These are phyloP conservation scores for Reticulitermes lucifugus DNA, from an alignment of 2,888 invertebrate genomes.

Conservation along the genomic window DNA sequence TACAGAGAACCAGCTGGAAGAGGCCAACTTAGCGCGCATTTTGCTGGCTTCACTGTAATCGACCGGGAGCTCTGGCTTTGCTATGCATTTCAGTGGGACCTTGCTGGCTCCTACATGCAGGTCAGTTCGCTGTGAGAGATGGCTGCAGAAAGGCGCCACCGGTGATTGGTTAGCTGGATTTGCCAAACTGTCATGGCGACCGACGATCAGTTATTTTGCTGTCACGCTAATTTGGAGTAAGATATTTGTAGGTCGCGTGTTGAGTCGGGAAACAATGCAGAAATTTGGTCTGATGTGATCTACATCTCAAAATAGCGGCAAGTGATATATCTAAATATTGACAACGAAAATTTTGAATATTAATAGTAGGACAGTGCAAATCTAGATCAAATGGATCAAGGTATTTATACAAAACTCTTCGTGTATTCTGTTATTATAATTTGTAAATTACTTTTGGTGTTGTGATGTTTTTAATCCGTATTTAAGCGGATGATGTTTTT, in stretches of 20 bases:
- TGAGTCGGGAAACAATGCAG: neutral
- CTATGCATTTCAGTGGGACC: slow-evolving; percentile 18
- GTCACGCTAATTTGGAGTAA: slow-evolving; percentile 21
- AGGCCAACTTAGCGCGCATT: neutral
- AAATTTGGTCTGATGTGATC: neutral
- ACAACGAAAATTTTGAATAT: slow-evolving; percentile 35
- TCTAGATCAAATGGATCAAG: slow-evolving; percentile 35
- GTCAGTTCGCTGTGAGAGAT: slow-evolving; percentile 38
- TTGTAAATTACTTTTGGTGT: slow-evolving; percentile 30
- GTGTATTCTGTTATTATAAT: slow-evolving; percentile 22
- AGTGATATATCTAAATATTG: neutral
- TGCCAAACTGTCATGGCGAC: slow-evolving; percentile 39
- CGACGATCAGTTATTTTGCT: slow-evolving; percentile 23
- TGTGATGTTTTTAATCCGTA: slow-evolving; percentile 25
- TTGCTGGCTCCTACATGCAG: slow-evolving; percentile 17
- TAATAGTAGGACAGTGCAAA: slow-evolving; percentile 32
- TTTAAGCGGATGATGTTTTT: slow-evolving; percentile 12
- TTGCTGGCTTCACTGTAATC: neutral
- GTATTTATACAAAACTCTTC: slow-evolving; percentile 34
- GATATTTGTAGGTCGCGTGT: slow-evolving; percentile 5
- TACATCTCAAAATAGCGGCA: neutral
- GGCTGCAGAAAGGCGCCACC: slow-evolving; percentile 39
- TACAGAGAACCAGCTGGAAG: too few species aligned
- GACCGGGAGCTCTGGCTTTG: neutral
- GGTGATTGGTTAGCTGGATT: slow-evolving; percentile 36